Evolutionary conservation across 2,888 invertebrate genomes (phyloP), one percentile per base, ranked within the genome.

Genomic region (Parnassius orleans): DNA sequence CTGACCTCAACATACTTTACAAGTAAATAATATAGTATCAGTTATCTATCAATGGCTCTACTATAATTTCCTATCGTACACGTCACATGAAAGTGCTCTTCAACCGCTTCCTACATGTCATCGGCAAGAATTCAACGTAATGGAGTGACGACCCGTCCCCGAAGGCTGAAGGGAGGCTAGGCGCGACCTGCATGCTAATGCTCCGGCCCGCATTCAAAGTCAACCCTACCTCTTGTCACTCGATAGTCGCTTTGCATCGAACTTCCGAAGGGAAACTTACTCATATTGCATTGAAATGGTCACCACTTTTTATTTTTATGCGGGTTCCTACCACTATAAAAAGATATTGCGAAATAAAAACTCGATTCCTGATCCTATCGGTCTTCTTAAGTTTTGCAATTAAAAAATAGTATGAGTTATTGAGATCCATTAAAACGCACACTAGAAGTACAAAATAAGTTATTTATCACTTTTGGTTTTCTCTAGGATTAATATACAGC

Each of bases 151-250:
- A 56, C 52, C 42, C 46, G 57, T 57, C 61, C 56, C 58, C 51
- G 55, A 60, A 52, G 59, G 56, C 41, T 52, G 62, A 50, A 53
- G 63, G 55, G 58, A 53, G 54, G 56, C 52, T 56, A 47, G 33
- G 9, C 51, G 53, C 66, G 61, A 53, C 59, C 63, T 65, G 68
- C 67, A 68, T 68, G 64, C 58, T 68, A 67, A 68, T 66, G 50
- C 46, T 41, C 14, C 10, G 60, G n/a, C 48, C 61, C 58, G 52
- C 60, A 48, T 57, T 15, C 57, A 57, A 53, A 50, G 41, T 53
- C 54, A 43, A 55, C 56, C 57, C 58, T 47, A 47, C 52, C 52
- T 57, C 60, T 47, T 12, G 46, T 46, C 52, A 56, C 55, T 51
- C 60, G 46, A 47, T 46, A 46, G 43, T 10, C 51, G 44, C 11